A percentile compares a stretch with the other conserved stretches of the same genome.
phyloP scores from a whole-genome alignment of 1,140 invertebrate genomes.

The Euura saliciscinereae region DNA sequence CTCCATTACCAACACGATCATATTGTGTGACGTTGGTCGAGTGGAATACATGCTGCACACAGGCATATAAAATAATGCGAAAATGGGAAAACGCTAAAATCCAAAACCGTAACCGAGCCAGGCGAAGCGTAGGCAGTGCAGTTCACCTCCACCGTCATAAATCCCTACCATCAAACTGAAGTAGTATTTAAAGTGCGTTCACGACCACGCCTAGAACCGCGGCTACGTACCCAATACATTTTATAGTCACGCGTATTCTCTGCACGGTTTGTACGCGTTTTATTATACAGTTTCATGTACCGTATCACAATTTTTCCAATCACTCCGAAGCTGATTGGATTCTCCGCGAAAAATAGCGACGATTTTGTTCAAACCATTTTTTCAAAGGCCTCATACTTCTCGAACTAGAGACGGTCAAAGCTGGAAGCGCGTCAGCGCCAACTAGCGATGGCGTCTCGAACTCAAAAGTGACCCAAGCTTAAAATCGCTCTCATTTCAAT shows the following conservation, averaged over 20 bases:
- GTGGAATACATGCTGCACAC: not conserved
- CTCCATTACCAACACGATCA: not conserved
- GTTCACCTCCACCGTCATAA: not conserved
- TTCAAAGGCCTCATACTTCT: not conserved
- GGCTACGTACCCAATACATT: not conserved
- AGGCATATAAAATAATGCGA: not conserved
- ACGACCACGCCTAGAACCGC: not conserved
- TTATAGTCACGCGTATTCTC: no score
- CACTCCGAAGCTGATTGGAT: not conserved
- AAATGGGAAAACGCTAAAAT: constrained; percentile 1
- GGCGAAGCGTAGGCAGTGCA: not conserved
- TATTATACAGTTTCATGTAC: no score
- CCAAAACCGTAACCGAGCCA: not conserved
- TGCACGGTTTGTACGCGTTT: no score
- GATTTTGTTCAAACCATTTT: not conserved
- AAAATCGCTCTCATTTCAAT: no score
- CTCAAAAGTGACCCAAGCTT: no score
- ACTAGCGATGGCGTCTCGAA: no score
- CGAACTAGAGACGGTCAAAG: not conserved
- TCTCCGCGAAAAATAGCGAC: not conserved
- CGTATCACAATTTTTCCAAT: no score
- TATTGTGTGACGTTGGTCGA: not conserved
- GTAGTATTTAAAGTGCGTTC: not conserved
- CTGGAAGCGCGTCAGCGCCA: not conserved
- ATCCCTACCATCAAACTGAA: not conserved